phyloP scores from a whole-genome alignment of 2,113 vertebrate species.

The Gila orcuttii region DNA sequence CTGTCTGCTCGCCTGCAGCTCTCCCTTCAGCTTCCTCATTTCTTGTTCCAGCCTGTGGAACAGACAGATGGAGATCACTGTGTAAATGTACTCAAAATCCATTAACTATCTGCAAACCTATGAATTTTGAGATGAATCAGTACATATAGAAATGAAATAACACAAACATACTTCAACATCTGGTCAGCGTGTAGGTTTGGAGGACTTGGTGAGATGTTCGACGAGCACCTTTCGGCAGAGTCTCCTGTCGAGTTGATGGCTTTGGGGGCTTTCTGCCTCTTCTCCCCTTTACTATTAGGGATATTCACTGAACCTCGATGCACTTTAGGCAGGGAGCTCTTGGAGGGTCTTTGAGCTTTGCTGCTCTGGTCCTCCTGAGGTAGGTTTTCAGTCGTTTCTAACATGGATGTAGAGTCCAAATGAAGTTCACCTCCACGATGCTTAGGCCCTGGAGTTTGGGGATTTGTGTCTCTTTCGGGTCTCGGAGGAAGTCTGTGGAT shows the following conservation, averaged over 20 bases:
- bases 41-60: slow-evolving; percentile 77
- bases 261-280: slow-evolving; percentile 74
- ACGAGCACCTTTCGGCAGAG: slow-evolving; percentile 59
- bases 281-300: slow-evolving; percentile 72
- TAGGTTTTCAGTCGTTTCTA: slow-evolving; percentile 65
- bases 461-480: slow-evolving; percentile 63
- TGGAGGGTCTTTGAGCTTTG: slow-evolving; percentile 66
- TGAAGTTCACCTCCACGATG: slow-evolving; percentile 60
- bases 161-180: slow-evolving; percentile 67
- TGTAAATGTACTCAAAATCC: not conserved
- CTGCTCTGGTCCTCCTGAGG: slow-evolving; percentile 77
- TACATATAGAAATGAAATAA: no score
- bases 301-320: slow-evolving; percentile 64
- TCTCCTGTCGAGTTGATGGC: slow-evolving; percentile 71
- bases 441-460: slow-evolving; percentile 63
- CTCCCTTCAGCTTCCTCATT: slow-evolving; percentile 73
- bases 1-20: slow-evolving; percentile 79
- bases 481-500: slow-evolving; percentile 70
- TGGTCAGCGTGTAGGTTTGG: slow-evolving; percentile 73
- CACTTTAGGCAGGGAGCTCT: slow-evolving; percentile 73
- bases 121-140: not conserved
- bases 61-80: slow-evolving; percentile 25
- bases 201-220: slow-evolving; percentile 60
- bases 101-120: not conserved
- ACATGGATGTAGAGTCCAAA: slow-evolving; percentile 19